Conservation (phyloP, 1,140 invertebrate species). For the Uloborus diversus region DNA sequence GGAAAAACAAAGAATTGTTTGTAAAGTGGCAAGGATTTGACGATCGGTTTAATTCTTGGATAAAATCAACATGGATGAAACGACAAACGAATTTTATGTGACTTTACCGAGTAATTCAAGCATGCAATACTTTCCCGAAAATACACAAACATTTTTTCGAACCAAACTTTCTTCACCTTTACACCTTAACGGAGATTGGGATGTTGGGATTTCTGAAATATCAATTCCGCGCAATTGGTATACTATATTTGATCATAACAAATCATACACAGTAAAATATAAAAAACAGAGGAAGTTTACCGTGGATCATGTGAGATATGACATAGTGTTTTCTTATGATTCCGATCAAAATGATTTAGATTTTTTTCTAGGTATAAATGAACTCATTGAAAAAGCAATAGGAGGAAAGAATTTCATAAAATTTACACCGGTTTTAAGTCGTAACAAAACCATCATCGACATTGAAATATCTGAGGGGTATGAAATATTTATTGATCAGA, state of each 20-base stretch:
- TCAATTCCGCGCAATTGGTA: constrained; percentile 21
- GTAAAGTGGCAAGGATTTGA: constrained; percentile 44
- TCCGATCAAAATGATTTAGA: too few relatives aligned
- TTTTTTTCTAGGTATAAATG: not conserved
- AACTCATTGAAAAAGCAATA: not conserved
- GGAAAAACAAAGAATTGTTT: constrained; percentile 15
- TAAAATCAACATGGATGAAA: constrained; percentile 12
- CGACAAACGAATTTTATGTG: constrained; percentile 2
- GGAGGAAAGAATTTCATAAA: too few relatives aligned
- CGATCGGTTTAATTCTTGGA: constrained; percentile 14
- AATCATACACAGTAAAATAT: too few relatives aligned
- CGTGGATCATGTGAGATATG: not conserved
- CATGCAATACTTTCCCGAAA: not conserved
- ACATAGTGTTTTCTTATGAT: not conserved
- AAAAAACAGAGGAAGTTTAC: not conserved
- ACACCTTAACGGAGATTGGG: not conserved
- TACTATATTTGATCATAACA: too few relatives aligned
- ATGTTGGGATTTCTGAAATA: constrained; percentile 15
- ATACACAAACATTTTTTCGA: not conserved
- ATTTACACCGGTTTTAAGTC: too few relatives aligned
- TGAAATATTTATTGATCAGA: too few relatives aligned
- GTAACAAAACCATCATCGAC: too few relatives aligned
- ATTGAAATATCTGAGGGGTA: too few relatives aligned
- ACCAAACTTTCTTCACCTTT: constrained; percentile 12
- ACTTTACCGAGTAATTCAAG: constrained; percentile 2